Percentiles rank a stretch among this genome's conserved stretches.
phyloP scores from a whole-genome alignment of 2,797 vertebrate genomes.

The Mallotus villosus region DNA sequence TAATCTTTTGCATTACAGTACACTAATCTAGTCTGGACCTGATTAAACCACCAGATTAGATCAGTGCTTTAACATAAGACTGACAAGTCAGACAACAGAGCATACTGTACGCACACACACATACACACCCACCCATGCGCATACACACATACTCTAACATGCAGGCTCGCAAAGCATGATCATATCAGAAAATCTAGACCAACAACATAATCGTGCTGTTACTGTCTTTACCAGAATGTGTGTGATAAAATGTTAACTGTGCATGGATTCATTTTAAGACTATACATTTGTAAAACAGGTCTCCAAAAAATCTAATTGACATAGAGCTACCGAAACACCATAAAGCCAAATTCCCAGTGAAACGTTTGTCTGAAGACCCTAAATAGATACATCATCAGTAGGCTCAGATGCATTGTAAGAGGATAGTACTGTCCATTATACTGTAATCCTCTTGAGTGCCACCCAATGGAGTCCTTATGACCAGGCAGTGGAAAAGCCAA shows the following conservation, averaged over 20 bases:
- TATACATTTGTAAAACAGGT: no score
- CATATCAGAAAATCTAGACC: slow-evolving; percentile 12
- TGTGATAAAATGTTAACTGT: background rate
- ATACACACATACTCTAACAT: slow-evolving; percentile 26
- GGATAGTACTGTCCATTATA: slow-evolving; percentile 39
- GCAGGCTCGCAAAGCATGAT: slow-evolving; percentile 5
- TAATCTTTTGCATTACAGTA: slow-evolving; percentile 68
- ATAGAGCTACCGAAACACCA: slow-evolving; percentile 18
- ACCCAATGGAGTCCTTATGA: slow-evolving; percentile 17
- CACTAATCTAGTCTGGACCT: slow-evolving; percentile 72
- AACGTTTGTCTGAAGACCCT: slow-evolving; percentile 24
- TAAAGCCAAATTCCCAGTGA: slow-evolving; percentile 38
- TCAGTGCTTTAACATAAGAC: slow-evolving; percentile 58
- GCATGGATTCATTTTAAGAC: background rate
- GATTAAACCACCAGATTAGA: slow-evolving; percentile 74
- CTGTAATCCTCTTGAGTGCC: slow-evolving; percentile 32
- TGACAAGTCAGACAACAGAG: slow-evolving; percentile 16
- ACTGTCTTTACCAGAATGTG: background rate
- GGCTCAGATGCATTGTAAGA: slow-evolving; percentile 42
- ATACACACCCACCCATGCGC: slow-evolving; percentile 28
- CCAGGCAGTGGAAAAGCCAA: slow-evolving; percentile 5
- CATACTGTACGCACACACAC: slow-evolving; percentile 14
- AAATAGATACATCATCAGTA: background rate
- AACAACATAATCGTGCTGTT: background rate
- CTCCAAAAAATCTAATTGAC: slow-evolving; percentile 13